Evolutionary conservation across 2,113 vertebrate species (phyloP).

Genomic region (rabbit (Oryctolagus cuniculus)): DNA sequence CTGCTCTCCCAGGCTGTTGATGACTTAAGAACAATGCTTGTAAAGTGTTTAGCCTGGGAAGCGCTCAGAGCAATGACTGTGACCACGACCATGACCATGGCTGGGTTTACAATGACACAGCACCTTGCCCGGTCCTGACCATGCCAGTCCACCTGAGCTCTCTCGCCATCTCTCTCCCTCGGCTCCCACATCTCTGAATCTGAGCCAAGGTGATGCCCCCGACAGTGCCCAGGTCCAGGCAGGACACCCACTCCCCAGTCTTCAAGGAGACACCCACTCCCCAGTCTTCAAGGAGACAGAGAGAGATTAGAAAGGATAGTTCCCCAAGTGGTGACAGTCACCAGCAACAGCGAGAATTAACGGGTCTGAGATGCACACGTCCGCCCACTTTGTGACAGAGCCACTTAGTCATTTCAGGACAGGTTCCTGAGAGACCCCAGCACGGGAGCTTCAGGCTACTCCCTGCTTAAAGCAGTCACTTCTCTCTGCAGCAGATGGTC

Average conservation of each 20-base stretch:
- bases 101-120: neutral
- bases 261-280: neutral
- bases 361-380: neutral
- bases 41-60: neutral
- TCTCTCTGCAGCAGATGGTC: neutral
- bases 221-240: neutral
- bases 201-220: accelerated
- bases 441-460: neutral
- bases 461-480: neutral
- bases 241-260: neutral
- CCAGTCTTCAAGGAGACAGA: neutral
- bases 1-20: neutral
- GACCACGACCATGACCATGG: accelerated
- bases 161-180: neutral
- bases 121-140: neutral
- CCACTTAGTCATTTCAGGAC: constrained; percentile 28
- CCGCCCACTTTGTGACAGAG: accelerated
- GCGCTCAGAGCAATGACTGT: neutral
- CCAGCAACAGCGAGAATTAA: neutral
- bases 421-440: neutral
- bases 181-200: neutral
- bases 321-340: neutral
- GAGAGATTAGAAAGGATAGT: neutral
- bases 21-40: neutral
- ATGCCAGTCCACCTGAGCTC: accelerated